phyloP scores from a whole-genome alignment of 2,888 invertebrate genomes.

The Drosophila recens region DNA sequence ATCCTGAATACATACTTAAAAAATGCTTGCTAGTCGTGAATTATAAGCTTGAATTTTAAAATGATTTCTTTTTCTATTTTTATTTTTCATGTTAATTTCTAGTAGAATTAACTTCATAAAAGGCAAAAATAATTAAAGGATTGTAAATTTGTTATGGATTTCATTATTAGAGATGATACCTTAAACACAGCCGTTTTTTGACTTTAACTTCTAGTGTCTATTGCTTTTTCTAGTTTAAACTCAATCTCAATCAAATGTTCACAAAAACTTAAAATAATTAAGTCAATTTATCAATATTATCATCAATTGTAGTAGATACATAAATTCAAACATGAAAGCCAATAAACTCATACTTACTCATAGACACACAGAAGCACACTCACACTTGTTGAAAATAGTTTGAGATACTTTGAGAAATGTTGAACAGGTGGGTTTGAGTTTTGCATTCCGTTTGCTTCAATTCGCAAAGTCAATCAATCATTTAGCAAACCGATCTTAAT shows the following conservation, averaged over 20 bases:
- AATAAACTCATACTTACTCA: not conserved
- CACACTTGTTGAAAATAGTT: not conserved
- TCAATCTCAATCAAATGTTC: not conserved
- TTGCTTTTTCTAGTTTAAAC: not conserved
- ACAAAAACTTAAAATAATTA: not conserved
- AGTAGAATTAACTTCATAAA: too few species aligned
- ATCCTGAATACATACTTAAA: too few species aligned
- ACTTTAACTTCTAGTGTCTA: not conserved
- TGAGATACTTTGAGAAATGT: conserved; percentile 10
- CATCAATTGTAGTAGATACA: not conserved
- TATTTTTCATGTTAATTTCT: too few species aligned
- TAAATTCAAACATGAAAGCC: conserved; percentile 1
- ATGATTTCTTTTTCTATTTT: too few species aligned
- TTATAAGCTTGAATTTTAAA: too few species aligned
- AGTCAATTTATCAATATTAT: conserved; percentile 15
- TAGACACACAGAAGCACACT: not conserved
- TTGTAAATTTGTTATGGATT: too few species aligned
- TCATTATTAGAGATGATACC: too few species aligned
- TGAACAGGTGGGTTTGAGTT: conserved; percentile 15
- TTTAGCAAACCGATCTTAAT: conserved; percentile 44
- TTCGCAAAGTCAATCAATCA: conserved; percentile 43
- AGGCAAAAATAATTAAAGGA: too few species aligned
- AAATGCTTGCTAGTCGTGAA: too few species aligned
- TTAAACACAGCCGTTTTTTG: too few species aligned
- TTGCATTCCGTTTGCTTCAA: conserved; percentile 23